A percentile compares a stretch with the other conserved stretches of the same genome.
These are phyloP conservation scores for Malurus splendens DNA, from an alignment of 2,797 vertebrate species.

Conservation along the genomic window DNA sequence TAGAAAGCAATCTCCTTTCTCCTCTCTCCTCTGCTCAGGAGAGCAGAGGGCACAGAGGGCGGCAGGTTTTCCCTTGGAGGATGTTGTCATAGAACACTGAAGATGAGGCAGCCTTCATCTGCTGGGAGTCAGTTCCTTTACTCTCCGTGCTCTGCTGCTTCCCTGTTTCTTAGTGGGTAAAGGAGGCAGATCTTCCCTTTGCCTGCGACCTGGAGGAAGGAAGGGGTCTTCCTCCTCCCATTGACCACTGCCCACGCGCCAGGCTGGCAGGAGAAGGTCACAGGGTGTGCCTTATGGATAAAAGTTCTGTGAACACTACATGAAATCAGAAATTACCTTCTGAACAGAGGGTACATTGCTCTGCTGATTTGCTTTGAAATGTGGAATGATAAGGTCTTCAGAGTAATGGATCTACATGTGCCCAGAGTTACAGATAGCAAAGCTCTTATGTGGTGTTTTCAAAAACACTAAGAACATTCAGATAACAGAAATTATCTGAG, in stretches of 20 bases:
- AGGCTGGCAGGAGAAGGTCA: neutral
- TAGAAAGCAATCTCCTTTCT: neutral
- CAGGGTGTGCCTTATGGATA: neutral
- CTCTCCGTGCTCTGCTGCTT: neutral
- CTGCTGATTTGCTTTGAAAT: neutral
- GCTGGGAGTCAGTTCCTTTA: neutral
- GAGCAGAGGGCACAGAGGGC: no score
- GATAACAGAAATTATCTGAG: neutral
- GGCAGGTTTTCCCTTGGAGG: neutral
- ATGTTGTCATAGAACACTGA: neutral
- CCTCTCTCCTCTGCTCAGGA: neutral
- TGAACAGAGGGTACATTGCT: neutral
- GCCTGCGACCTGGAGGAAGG: neutral
- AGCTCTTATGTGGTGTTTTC: neutral
- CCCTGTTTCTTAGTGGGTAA: neutral
- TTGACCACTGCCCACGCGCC: neutral
- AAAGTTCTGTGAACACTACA: neutral
- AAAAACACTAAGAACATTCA: neutral
- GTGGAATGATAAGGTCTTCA: neutral
- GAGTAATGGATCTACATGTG: neutral
- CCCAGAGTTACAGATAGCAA: neutral
- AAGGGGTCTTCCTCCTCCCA: neutral
- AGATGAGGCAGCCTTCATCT: neutral
- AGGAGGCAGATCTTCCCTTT: neutral
- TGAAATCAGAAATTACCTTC: neutral